These are phyloP conservation scores for Troides helena DNA, from an alignment of 2,888 invertebrate species.

Conservation along the genomic window DNA sequence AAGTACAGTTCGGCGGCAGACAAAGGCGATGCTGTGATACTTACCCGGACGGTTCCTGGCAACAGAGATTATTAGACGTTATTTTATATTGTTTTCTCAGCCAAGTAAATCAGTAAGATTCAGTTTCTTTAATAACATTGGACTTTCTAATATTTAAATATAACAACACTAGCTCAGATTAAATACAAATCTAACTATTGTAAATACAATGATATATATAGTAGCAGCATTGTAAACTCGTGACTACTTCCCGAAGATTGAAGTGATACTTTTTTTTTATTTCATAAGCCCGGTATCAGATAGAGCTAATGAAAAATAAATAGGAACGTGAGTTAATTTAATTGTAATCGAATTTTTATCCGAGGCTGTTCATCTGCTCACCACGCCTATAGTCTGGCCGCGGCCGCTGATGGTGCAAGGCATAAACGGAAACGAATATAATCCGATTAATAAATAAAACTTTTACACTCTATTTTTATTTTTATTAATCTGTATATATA, in stretches of 20 bases:
- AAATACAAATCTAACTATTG: not conserved
- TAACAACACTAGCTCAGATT: not conserved
- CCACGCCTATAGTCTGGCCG: conserved; percentile 63
- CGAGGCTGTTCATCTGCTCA: conserved; percentile 65
- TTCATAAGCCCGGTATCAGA: conserved; percentile 46
- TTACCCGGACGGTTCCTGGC: too few relatives aligned
- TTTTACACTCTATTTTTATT: too few relatives aligned
- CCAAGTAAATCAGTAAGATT: too few relatives aligned
- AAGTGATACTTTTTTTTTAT: conserved; percentile 33
- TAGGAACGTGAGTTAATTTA: conserved; percentile 70
- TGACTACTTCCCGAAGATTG: conserved; percentile 31
- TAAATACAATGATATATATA: not conserved
- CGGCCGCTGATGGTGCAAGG: conserved; percentile 37
- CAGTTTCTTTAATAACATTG: too few relatives aligned
- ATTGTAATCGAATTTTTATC: conserved; percentile 79
- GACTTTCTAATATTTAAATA: too few relatives aligned
- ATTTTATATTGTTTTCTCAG: too few relatives aligned
- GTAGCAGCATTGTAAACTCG: conserved; percentile 9
- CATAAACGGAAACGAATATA: conserved; percentile 39
- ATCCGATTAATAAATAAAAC: not conserved
- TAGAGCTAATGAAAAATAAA: conserved; percentile 69
- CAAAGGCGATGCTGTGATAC: too few relatives aligned
- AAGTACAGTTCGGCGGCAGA: too few relatives aligned
- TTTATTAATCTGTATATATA: too few relatives aligned
- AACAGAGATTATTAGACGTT: too few relatives aligned